Evolutionary conservation across 2,797 vertebrate species (phyloP), one percentile per base, ranked within the genome.

Genomic region (Botia almorhae): DNA sequence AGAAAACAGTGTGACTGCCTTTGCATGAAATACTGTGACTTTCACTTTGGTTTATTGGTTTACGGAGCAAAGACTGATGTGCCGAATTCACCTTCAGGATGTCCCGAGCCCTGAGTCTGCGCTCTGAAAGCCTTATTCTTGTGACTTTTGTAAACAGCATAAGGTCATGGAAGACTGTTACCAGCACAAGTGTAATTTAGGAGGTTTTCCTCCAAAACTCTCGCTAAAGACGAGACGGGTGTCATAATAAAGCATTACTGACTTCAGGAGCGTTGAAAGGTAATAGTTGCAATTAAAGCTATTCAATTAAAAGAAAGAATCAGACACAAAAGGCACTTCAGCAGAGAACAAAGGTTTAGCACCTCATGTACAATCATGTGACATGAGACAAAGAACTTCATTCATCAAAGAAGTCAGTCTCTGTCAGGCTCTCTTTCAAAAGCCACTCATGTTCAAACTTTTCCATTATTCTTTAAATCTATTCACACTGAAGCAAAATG

Each of bases 281-380:
- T 76, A 76, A 76, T 56, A 17, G 63, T 11, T n/a, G 33, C 63
- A 55, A 68, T 76, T 76, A 76, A 68, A 68, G 74, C 10, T 67
- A 56, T 68, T 56, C 0, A 26, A 76, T 58, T 58, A 67, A 68
- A 46, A 68, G 48, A 55, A 76, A 3, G 33, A 76, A 67, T 0
- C 4, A 6, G 10, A 58, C 12, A 19, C 19, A 14, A 55, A 67
- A 55, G 19, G 33, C 51, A 76, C 33, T 68, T 56, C 5, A n/a
- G 3, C 16, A 8, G 33, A 4, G 63, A 56, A 58, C 19, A 56
- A 76, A 76, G 51, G 14, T 46, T 68, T 68, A 29, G 64, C 10
- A 14, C 19, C 19, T 70, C 50, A 55, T 26, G 17, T 17, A 17
- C 4, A 55, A 58, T 39, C 17, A 4, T 14, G 26, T 11, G 26